A percentile compares a stretch with the other conserved stretches of the same genome.
Evolutionary conservation across 2,888 invertebrate species (phyloP).

Genomic region (Cantharis rustica): DNA sequence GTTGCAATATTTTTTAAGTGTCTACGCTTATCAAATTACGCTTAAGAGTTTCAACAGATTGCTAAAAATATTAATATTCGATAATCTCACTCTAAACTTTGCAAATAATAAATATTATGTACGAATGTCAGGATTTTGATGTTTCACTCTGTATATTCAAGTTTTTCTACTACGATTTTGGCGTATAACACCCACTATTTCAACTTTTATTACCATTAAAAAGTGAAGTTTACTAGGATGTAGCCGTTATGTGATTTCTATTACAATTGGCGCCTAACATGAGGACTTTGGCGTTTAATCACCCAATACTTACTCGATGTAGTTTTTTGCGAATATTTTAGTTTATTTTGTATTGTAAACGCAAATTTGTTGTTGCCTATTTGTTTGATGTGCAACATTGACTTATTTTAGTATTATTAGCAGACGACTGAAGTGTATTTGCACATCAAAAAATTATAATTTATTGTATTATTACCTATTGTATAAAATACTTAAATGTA

Average conservation of each 20-base stretch:
- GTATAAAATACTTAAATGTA: conserved; percentile 36
- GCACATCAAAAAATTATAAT: conserved; percentile 12
- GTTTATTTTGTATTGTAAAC: neutral
- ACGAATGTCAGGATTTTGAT: neutral
- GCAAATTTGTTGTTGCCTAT: conserved; percentile 1
- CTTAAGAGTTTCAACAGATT: neutral
- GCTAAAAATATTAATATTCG: neutral
- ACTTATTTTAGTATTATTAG: conserved; percentile 21
- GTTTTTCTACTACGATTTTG: neutral
- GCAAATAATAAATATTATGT: neutral
- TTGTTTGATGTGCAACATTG: conserved; percentile 16
- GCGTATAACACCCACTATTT: neutral
- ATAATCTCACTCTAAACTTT: neutral
- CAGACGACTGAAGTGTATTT: conserved; percentile 19
- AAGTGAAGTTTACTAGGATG: neutral
- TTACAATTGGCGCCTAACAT: neutral
- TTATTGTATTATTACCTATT: conserved; percentile 12
- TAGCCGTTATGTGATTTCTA: neutral
- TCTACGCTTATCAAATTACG: neutral
- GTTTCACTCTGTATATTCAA: neutral
- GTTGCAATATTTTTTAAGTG: neutral
- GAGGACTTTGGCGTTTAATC: neutral
- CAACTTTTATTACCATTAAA: neutral
- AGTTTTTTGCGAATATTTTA: neutral
- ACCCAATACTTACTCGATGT: neutral